Evolutionary conservation across 2,797 vertebrate species (phyloP), one percentile per base, ranked within the genome.

Genomic region (Peromyscus nudipes): DNA sequence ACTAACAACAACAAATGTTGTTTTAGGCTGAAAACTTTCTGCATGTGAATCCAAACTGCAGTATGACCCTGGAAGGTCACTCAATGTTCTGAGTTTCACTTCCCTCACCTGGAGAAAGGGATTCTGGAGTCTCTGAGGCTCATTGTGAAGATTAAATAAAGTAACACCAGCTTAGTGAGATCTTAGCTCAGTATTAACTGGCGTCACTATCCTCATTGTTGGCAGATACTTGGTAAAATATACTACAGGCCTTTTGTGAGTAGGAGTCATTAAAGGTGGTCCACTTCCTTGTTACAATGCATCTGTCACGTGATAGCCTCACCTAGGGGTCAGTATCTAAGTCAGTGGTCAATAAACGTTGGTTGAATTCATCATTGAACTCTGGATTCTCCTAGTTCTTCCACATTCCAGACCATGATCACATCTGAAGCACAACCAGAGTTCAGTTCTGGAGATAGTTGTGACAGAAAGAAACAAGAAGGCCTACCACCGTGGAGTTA

Each of bases 51-150:
- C 84, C 81, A 73, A 91, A 73, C 77, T 25, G 43, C 34, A 85
- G 40, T 77, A 82, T 17, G 57, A 49, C 80, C 81, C 81, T 65
- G 11, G 40, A 29, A 3, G n/a, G n/a, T 27, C 65, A 25, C 8
- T 92, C 65, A 43, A 0, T 3, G 0, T 64, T 77, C 49, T 62
- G 27, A 43, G 23, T 19, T 77, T 64, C 25, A 49, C 34, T 82
- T 62, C 86, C 55, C 64, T 69, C n/a, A 23, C 71, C 52, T 84
- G 52, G 29, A 62, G 31, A 92, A 77, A 89, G 49, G 64, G 79
- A 40, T 84, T 87, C 85, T 96, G 96, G 71, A 64, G 21, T 25
- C 73, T 73, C 52, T 29, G 23, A 88, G 65, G 62, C 76, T 62
- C 29, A 55, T 16, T 2, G 16, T 60, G 52, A 88, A 64, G 52